A percentile compares a stretch with the other conserved stretches of the same genome.
Conservation (phyloP, 2,113 vertebrate species). For the Anser brachyrhynchus region DNA sequence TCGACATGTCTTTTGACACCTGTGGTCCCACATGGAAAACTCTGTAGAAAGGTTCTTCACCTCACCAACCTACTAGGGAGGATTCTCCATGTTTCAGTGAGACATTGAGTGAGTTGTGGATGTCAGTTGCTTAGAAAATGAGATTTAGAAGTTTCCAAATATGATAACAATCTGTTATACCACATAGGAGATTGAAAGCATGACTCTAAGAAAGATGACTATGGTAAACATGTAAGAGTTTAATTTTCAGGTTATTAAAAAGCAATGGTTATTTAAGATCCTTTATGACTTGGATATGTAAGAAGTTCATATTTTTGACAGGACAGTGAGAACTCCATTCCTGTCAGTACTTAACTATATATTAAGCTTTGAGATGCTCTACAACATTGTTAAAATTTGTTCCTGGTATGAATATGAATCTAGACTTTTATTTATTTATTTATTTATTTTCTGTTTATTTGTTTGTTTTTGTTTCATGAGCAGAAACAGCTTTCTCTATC, state of each 20-base stretch:
- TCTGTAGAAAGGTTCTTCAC: rapidly evolving
- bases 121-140: neutral
- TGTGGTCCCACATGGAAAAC: neutral
- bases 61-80: neutral
- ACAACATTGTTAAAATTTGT: neutral
- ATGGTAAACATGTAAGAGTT: neutral
- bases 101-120: neutral
- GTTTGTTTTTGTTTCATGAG: neutral
- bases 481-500: neutral
- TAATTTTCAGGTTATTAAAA: neutral
- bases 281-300: neutral
- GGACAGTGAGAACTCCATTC: neutral
- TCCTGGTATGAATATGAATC: neutral
- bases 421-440: neutral
- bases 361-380: neutral
- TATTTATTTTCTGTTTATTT: neutral
- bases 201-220: too few relatives aligned
- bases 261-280: neutral
- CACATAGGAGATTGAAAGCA: neutral
- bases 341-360: neutral
- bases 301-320: neutral
- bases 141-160: neutral
- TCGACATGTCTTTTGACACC: neutral
- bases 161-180: neutral
- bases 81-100: rapidly evolving